Evolutionary conservation across 2,888 invertebrate species (phyloP).

Genomic region (Dione vanillae): DNA sequence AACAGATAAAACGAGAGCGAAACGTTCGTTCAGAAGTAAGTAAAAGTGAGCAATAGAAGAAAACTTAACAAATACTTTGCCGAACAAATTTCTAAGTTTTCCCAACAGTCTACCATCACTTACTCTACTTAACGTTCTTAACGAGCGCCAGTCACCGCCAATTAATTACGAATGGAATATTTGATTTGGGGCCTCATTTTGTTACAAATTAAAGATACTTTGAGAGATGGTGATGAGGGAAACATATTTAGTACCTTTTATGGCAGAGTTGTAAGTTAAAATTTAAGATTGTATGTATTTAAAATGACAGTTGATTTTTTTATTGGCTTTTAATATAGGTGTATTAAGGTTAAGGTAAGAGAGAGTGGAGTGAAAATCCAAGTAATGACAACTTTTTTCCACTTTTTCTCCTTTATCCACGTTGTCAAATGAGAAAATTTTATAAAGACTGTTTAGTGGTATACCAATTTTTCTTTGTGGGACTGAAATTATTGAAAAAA

Average conservation of each 20-base stretch:
- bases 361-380: no score
- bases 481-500: no score
- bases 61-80: constrained; percentile 19
- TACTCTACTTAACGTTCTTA: constrained; percentile 19
- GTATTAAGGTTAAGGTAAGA: no score
- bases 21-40: background rate
- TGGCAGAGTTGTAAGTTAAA: no score
- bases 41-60: constrained; percentile 21
- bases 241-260: background rate
- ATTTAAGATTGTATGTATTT: no score
- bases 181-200: constrained; percentile 8
- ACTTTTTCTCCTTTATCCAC: no score
- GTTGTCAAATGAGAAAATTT: no score
- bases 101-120: constrained; percentile 17
- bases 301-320: no score
- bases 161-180: constrained; percentile 24
- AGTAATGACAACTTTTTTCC: no score
- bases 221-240: background rate
- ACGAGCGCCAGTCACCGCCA: constrained; percentile 17
- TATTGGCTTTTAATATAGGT: no score
- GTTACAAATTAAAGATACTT: background rate
- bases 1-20: background rate
- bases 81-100: constrained; percentile 18
- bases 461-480: no score
- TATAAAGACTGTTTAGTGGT: no score